phyloP scores from a whole-genome alignment of 1,140 invertebrate species.

The Lepidurus couesii region DNA sequence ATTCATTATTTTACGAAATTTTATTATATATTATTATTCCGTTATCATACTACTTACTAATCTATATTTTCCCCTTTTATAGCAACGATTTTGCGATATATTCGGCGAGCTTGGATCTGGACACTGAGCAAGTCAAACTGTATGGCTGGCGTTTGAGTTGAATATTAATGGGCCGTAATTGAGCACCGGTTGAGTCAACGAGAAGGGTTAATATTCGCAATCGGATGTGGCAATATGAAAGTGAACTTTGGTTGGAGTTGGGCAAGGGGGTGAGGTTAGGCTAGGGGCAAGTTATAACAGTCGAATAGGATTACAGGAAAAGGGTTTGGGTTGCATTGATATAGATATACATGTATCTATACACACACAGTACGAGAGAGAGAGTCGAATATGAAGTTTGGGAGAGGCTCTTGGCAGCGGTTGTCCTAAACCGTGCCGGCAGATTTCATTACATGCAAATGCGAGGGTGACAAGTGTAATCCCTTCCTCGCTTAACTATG shows the following conservation, averaged over 20 bases:
- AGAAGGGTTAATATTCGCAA: neutral
- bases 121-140: neutral
- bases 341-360: neutral
- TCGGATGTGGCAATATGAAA: neutral
- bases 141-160: neutral
- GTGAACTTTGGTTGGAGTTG: neutral
- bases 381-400: neutral
- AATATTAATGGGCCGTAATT: too few relatives aligned
- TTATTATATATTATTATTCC: too few relatives aligned
- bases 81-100: too few relatives aligned
- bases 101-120: too few relatives aligned
- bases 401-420: neutral
- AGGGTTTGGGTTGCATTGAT: neutral
- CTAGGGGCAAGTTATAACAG: neutral
- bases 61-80: too few relatives aligned
- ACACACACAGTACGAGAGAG: neutral
- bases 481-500: slow-evolving; percentile 17
- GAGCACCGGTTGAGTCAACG: neutral
- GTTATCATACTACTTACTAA: too few relatives aligned
- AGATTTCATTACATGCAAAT: slow-evolving; percentile 20
- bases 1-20: too few relatives aligned
- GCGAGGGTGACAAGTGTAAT: slow-evolving; percentile 17
- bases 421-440: neutral
- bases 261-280: neutral
- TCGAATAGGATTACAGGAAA: slow-evolving; percentile 3